Evolutionary conservation across 2,797 vertebrate genomes (phyloP).

Genomic region (Meriones psammophilus): DNA sequence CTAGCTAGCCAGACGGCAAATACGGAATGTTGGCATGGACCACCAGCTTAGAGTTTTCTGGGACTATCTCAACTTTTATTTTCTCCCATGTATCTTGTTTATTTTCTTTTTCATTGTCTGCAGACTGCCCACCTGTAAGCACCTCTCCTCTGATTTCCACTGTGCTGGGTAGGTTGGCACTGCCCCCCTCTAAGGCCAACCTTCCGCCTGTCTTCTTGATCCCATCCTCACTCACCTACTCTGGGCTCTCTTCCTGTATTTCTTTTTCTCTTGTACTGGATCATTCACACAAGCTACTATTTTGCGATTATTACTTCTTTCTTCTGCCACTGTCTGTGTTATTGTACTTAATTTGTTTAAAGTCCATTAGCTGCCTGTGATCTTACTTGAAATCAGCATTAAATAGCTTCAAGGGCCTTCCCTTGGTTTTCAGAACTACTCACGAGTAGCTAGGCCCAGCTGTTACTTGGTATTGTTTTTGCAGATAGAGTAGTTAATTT

Average conservation of each 20-base stretch:
- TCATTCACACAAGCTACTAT: not conserved
- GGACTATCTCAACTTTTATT: not conserved
- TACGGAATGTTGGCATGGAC: not conserved
- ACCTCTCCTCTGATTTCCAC: not conserved
- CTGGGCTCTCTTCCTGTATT: not conserved
- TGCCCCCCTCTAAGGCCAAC: too few species aligned
- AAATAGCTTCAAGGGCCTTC: not conserved
- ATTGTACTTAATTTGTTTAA: not conserved
- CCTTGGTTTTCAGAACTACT: not conserved
- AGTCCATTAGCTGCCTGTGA: not conserved
- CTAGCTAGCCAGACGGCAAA: constrained; percentile 3
- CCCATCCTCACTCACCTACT: not conserved
- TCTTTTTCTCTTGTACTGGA: not conserved
- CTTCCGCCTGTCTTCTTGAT: not conserved
- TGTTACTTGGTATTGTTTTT: constrained; percentile 17
- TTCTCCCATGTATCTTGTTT: constrained; percentile 6
- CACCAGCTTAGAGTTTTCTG: constrained; percentile 51
- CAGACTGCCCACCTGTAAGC: not conserved
- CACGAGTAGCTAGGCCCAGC: not conserved
- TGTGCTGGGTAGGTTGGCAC: not conserved
- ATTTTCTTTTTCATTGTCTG: constrained; percentile 44
- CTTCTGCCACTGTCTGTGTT: not conserved
- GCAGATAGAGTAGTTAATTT: constrained; percentile 26
- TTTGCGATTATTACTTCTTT: not conserved
- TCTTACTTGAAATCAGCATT: constrained; percentile 6